Evolutionary conservation across 2,797 vertebrate genomes (phyloP).

Genomic region (Oreortyx pictus): DNA sequence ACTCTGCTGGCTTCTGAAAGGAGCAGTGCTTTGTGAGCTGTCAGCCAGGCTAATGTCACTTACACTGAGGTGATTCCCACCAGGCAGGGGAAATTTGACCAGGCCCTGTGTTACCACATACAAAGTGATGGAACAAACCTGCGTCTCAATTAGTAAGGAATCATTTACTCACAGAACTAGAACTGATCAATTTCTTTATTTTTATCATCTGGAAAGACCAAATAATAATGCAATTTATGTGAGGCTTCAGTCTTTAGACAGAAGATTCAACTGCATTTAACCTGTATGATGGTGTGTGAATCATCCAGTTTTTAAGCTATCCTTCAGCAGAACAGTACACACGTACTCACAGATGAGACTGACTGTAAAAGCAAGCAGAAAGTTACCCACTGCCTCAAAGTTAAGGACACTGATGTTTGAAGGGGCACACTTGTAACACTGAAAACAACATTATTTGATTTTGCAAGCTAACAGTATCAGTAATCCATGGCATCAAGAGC

Average conservation of each 20-base stretch:
- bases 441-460: background rate
- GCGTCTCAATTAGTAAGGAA: background rate
- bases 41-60: background rate
- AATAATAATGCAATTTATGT: background rate
- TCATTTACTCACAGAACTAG: conserved; percentile 4
- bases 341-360: accelerated
- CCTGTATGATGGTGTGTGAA: background rate
- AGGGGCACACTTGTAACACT: background rate
- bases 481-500: background rate
- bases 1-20: background rate
- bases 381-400: background rate
- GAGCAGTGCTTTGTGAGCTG: background rate
- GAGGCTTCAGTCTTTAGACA: background rate
- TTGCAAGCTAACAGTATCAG: background rate
- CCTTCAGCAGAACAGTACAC: background rate
- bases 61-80: conserved; percentile 45
- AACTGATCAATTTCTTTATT: background rate
- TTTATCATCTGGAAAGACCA: conserved; percentile 16
- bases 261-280: conserved; percentile 18
- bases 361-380: background rate
- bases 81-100: conserved; percentile 57
- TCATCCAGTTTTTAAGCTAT: background rate
- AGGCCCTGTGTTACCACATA: background rate
- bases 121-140: conserved; percentile 50
- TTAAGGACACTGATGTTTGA: background rate